Evolutionary conservation across 2,888 invertebrate genomes (phyloP), one percentile per base, ranked within the genome.

Genomic region (Laspeyria flexula): DNA sequence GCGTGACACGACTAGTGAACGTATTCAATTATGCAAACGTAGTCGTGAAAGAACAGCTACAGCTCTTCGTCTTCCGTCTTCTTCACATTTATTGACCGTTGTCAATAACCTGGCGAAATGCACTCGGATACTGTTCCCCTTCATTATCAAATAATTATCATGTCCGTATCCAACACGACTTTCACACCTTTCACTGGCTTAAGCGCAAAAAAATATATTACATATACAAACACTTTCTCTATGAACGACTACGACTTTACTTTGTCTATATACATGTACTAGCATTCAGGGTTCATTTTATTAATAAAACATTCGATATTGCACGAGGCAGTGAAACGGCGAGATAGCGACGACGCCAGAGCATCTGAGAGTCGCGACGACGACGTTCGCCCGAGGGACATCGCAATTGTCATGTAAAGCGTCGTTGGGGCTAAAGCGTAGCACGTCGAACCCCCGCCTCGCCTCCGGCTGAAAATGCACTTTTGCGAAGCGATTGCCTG

Each of bases 11-110:
- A 92, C 88, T 92, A 78, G 82, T 75, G 77, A 88, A 77, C 77
- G 81, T 84, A 91, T 92, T 92, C 90, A 91, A 92, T 92, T 91
- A 92, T 90, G 90, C 86, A 89, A 90, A 90, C 88, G 69, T 81
- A 85, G 80, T 79, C 75, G 79, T 74, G 79, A 87, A 89, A 90
- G 87, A 88, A 89, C 80, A 79, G 69, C 71, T 70, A 69, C 67
- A 73, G 71, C 71, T 73, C 65, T 63, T 67, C 51, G 60, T 59
- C 65, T 72, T 61, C 67, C n/a, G n/a, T n/a, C n/a, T n/a, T n/a
- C n/a, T n/a, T 73, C 68, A 64, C 56, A 73, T 74, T 76, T 77
- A 75, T 78, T 85, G 81, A 83, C 83, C 82, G 75, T 65, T 60
- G 55, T 38, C 29, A 62, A 58, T 40, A 52, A 37, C 48, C 52